A percentile compares a stretch with the other conserved stretches of the same genome.
Evolutionary conservation across 2,888 invertebrate species (phyloP).

Genomic region (Uropetala carovei): DNA sequence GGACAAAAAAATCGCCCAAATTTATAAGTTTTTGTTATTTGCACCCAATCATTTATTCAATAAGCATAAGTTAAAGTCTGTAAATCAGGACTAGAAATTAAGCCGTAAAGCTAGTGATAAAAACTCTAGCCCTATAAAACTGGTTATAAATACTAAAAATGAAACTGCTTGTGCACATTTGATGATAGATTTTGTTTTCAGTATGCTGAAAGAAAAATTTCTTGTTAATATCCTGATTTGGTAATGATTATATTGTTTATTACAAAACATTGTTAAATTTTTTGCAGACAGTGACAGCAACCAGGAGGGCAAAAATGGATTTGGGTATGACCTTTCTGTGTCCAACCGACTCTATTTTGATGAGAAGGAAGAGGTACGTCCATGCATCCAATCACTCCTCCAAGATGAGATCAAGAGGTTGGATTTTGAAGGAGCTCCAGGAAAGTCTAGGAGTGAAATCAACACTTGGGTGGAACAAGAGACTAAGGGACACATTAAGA

Average conservation of each 20-base stretch:
- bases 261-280: neutral
- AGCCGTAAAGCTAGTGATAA: too few relatives aligned
- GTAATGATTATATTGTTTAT: neutral
- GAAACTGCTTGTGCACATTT: too few relatives aligned
- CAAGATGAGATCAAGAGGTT: conserved; percentile 71
- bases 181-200: too few relatives aligned
- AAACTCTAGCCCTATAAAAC: too few relatives aligned
- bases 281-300: neutral
- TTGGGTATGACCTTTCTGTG: conserved; percentile 83
- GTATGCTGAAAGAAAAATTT: too few relatives aligned
- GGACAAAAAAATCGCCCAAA: too few relatives aligned
- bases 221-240: too few relatives aligned
- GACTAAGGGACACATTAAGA: conserved; percentile 86
- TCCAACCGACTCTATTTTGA: conserved; percentile 88
- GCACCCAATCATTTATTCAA: too few relatives aligned
- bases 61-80: too few relatives aligned
- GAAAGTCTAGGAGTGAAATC: conserved; percentile 79
- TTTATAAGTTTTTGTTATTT: too few relatives aligned
- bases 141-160: too few relatives aligned
- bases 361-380: conserved; percentile 70
- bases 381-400: conserved; percentile 21
- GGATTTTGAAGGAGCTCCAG: conserved; percentile 82
- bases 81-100: too few relatives aligned
- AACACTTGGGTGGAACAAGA: conserved; percentile 87
- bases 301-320: neutral